phyloP scores from a whole-genome alignment of 2,888 invertebrate species.

The Nemurella pictetii region DNA sequence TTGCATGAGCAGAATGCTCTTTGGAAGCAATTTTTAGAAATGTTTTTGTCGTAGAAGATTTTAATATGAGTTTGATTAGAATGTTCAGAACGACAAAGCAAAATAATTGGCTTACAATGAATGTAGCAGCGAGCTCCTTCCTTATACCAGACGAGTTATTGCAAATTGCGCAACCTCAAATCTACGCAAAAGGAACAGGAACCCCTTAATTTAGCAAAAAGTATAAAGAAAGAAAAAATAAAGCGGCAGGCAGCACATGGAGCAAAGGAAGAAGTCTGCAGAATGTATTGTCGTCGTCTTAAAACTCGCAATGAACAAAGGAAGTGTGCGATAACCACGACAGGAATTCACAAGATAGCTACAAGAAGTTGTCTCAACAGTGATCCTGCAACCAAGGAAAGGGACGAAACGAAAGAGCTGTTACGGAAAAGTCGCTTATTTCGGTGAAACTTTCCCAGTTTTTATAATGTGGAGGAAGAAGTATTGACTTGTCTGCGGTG shows the following conservation, averaged over 20 bases:
- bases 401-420: background rate
- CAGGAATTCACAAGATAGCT: slow-evolving; percentile 19
- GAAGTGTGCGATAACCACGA: slow-evolving; percentile 16
- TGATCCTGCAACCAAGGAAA: background rate
- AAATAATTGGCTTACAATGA: background rate
- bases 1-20: background rate
- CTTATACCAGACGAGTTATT: slow-evolving; percentile 9
- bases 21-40: background rate
- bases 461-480: background rate
- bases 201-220: slow-evolving; percentile 3
- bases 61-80: background rate
- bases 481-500: background rate
- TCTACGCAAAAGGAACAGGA: slow-evolving; percentile 1
- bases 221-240: slow-evolving; percentile 5
- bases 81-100: background rate
- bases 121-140: background rate
- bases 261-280: background rate
- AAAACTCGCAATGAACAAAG: slow-evolving; percentile 13
- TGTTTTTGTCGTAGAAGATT: background rate
- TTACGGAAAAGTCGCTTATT: background rate
- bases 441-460: background rate
- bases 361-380: background rate
- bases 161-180: slow-evolving; percentile 21
- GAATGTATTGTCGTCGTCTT: slow-evolving; percentile 18
- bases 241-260: background rate